phyloP scores from a whole-genome alignment of 2,888 invertebrate species.

The Pyrgus malvae region DNA sequence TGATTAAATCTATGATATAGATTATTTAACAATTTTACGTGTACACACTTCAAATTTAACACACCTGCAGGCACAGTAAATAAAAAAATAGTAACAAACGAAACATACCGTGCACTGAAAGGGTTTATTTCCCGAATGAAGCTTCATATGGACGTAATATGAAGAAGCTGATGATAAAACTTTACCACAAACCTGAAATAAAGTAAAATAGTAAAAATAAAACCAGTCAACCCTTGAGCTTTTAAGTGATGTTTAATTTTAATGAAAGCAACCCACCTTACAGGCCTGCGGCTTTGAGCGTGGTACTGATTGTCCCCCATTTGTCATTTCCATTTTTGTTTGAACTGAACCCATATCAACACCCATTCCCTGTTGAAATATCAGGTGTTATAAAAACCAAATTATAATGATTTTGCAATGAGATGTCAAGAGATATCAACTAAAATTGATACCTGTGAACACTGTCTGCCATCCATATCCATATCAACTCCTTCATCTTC shows the following conservation, averaged over 20 bases:
- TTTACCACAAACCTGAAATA: constrained; percentile 85
- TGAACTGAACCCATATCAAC: constrained; percentile 76
- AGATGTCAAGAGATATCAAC: too few species aligned
- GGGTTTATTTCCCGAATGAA: constrained; percentile 90
- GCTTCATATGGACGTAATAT: constrained; percentile 91
- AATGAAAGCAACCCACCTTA: constrained; percentile 69
- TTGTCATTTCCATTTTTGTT: constrained; percentile 75
- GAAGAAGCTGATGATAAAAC: constrained; percentile 89
- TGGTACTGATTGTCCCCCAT: constrained; percentile 68
- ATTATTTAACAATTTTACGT: too few species aligned
- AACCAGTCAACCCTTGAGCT: too few species aligned
- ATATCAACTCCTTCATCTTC: constrained; percentile 77
- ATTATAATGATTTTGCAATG: not conserved
- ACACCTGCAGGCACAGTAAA: not conserved
- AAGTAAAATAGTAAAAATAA: constrained; percentile 6
- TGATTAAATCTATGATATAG: too few species aligned
- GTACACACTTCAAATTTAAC: too few species aligned
- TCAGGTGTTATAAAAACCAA: not conserved
- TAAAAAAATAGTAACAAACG: not conserved
- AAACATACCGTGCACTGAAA: constrained; percentile 86
- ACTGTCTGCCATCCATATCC: constrained; percentile 76
- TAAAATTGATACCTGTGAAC: constrained; percentile 61
- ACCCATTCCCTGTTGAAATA: constrained; percentile 62
- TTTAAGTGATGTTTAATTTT: too few species aligned
- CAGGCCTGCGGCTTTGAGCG: constrained; percentile 88